Base-by-base conservation (phyloP, 2,113 vertebrate genomes). In the Calypte anna region DNA sequence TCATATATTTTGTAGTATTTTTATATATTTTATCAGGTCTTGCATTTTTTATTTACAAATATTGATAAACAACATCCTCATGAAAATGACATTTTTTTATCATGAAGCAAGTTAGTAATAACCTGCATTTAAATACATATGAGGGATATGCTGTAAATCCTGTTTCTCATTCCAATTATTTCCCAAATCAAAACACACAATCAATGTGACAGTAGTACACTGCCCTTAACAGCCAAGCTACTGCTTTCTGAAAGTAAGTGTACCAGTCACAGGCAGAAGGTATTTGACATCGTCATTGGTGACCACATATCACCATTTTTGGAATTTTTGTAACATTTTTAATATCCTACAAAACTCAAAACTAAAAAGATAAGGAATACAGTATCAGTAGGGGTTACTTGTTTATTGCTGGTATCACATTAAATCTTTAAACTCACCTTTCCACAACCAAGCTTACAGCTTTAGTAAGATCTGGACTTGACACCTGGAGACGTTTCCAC, bases 401-500 rank as follows among this genome's bases (percentile, higher is more conserved):
- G 14, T 3, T 46, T 89, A 55, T n/a, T 0, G 1, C 50, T 81
- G 51, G 10, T 24, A 57, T 6, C 3, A 48, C 3, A 10, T 23
- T 67, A 64, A 91, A 93, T 63, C 18, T 91, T 48, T n/a, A 68
- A 95, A 94, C 98, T 99, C 95, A 99, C 99, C 99, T 98, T 96
- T 99, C 98, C 50, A 99, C 98, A 91, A 99, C 97, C 91, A 99
- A 97, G 93, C 98, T 98, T 96, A 99, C 92, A 77, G 98, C 98
- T 94, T 99, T 98, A 78, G 98, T 98, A 96, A 99, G 87, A 97
- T 99, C 98, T 88, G 99, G 98, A 95, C 98, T 99, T 95, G 98
- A 98, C 72, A 98, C 97, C 93, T 99, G 99, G 23, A 99, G 98
- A 53, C 97, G 97, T 97, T 99, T 99, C 99, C 99, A 99, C 84